phyloP scores from a whole-genome alignment of 2,888 invertebrate species.

The Ormyrus pomaceus region DNA sequence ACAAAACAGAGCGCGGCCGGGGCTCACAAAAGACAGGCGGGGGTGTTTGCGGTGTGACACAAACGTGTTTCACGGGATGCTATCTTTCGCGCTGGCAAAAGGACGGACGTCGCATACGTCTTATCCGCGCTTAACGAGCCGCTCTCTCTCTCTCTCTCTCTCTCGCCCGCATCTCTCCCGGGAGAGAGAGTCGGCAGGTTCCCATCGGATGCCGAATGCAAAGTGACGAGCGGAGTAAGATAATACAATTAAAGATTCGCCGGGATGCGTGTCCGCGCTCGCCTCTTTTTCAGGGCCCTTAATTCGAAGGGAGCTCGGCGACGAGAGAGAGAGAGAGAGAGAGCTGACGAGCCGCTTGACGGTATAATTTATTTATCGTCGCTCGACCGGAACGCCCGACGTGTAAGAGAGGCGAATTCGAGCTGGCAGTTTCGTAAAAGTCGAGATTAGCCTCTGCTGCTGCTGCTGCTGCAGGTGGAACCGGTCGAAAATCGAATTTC shows the following conservation, averaged over 20 bases:
- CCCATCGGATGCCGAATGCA: slow-evolving; percentile 9
- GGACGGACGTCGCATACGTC: slow-evolving; percentile 8
- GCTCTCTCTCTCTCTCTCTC: too few relatives aligned
- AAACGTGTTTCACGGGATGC: slow-evolving; percentile 56
- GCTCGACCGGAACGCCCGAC: background rate
- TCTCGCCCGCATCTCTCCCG: too few relatives aligned
- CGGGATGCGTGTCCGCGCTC: background rate
- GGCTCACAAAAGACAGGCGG: slow-evolving; percentile 9
- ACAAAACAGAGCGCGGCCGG: background rate
- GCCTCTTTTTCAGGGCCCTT: slow-evolving; percentile 10
- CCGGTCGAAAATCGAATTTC: background rate
- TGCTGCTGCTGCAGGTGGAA: background rate
- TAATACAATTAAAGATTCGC: slow-evolving; percentile 50
- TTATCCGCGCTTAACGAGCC: slow-evolving; percentile 5
- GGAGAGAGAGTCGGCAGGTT: too few relatives aligned
- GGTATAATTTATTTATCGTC: slow-evolving; percentile 34
- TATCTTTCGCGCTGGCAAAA: slow-evolving; percentile 50
- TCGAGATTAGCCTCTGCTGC: too few relatives aligned
- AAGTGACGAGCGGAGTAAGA: slow-evolving; percentile 46
- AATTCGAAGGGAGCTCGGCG: slow-evolving; percentile 23
- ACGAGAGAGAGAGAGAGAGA: background rate
- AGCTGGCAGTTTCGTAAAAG: too few relatives aligned
- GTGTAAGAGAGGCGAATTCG: too few relatives aligned
- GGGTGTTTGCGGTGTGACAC: slow-evolving; percentile 36
- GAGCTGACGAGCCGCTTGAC: slow-evolving; percentile 13